These are phyloP conservation scores for Porphyrio hochstetteri DNA, from an alignment of 2,113 vertebrate species.

Conservation along the genomic window DNA sequence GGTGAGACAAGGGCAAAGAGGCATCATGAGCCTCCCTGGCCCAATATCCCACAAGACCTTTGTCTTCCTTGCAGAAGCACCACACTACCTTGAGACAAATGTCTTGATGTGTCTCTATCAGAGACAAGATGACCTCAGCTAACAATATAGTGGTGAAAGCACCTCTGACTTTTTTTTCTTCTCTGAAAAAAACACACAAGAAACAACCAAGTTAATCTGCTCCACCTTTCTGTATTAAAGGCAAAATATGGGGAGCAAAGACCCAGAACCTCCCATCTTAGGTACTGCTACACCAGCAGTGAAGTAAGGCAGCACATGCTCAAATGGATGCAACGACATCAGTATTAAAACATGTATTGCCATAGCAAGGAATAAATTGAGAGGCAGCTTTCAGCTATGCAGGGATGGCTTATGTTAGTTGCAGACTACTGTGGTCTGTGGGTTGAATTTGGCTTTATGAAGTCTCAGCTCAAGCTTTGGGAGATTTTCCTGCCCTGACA, in stretches of 20 bases:
- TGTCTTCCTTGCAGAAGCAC: neutral
- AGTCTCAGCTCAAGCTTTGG: neutral
- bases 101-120: neutral
- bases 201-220: neutral
- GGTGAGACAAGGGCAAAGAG: neutral
- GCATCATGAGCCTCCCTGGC: neutral
- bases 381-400: neutral
- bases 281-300: neutral
- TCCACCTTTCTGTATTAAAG: neutral
- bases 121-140: neutral
- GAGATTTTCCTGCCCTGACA: neutral
- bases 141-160: neutral
- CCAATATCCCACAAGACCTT: neutral
- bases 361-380: neutral
- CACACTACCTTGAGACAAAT: neutral
- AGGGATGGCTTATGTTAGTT: neutral
- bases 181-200: neutral
- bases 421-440: neutral
- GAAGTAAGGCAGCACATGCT: neutral
- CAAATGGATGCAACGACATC: fast-evolving
- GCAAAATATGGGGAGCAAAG: neutral
- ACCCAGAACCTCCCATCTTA: neutral
- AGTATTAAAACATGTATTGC: neutral
- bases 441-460: neutral
- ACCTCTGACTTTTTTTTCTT: neutral